Base-by-base conservation (phyloP, 2,113 vertebrate genomes). In the Takifugu bimaculatus region DNA sequence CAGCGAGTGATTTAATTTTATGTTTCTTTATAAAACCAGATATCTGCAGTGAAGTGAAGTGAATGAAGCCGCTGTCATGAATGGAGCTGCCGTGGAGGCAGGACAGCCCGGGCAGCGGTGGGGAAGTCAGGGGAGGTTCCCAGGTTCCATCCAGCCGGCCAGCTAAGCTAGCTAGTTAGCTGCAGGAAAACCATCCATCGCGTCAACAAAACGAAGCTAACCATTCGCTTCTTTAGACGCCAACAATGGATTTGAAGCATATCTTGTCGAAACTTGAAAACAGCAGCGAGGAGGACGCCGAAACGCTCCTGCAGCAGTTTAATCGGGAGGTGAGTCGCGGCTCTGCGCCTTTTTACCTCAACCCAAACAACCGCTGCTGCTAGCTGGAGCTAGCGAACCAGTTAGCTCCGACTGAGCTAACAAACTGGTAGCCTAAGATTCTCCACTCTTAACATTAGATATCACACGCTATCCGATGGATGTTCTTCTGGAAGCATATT, bases 271-370 rank as follows among this genome's bases (percentile, higher is more conserved):
- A 85, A 55, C 76, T 92, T 29, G 87, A 91, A 44, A 55, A 26
- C 26, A 74, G 71, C 58, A 77, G 80, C 63, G 85, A 83, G 4
- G 78, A 83, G 48, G 83, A 85, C 6, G 62, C 66, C 3, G 81
- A 87, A 28, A 68, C 54, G 65, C 72, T 87, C 44, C 69, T 92
- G 32, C 75, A 55, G 54, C 77, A 78, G 52, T 92, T 69, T 57
- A 92, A 90, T 66, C 63, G 47, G 25, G 88, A 92, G 89, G 91
- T 92, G 68, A 82, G 81, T 35, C 26, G 28, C n/a, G 15, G 7
- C 35, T 53, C 29, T n/a, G 52, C 29, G 57, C 7, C 0, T 69
- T 47, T 72, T 57, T 28, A 68, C 32, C 39, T 66, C 28, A 65
- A 79, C 75, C 79, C 78, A 69, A 86, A 85, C 80, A 86, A 85